A percentile compares a stretch with the other conserved stretches of the same genome.
These are phyloP conservation scores for Apostichopus californicus DNA, from an alignment of 35 echinoderm and acorn worm genomes.

Conservation along the genomic window DNA sequence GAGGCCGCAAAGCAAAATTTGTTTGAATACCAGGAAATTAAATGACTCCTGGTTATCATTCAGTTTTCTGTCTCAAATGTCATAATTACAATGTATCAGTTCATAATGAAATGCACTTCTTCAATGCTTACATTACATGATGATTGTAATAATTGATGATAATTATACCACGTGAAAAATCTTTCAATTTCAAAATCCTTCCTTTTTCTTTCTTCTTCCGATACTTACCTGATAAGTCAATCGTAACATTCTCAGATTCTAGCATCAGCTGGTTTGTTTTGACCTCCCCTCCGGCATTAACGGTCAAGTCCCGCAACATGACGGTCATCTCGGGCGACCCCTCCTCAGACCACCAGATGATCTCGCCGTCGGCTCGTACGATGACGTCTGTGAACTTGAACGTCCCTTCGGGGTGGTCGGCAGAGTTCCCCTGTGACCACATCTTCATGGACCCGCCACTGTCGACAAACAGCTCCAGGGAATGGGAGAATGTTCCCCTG, in stretches of 20 bases:
- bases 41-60: no score
- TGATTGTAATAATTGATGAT: no score
- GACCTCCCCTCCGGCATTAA: conserved; percentile 82
- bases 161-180: no score
- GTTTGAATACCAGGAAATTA: no score
- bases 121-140: no score
- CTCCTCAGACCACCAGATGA: conserved; percentile 7
- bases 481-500: conserved; percentile 70
- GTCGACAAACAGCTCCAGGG: conserved; percentile 74
- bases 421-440: conserved; percentile 80
- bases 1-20: no score
- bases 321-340: conserved; percentile 33
- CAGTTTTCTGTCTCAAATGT: no score
- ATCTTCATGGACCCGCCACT: conserved; percentile 67
- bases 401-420: conserved; percentile 53
- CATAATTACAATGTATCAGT: no score
- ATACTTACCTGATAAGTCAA: conserved; percentile 81
- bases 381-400: conserved; percentile 78
- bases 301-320: conserved; percentile 51
- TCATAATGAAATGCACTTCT: no score
- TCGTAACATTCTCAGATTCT: conserved; percentile 71
- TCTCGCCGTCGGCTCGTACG: conserved; percentile 72
- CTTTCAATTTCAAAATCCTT: no score
- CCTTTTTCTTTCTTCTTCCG: neutral
- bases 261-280: conserved; percentile 73